A percentile compares a stretch with the other conserved stretches of the same genome.
These are phyloP conservation scores for Standfussiana lucernea DNA, from an alignment of 2,888 invertebrate genomes.

Conservation along the genomic window DNA sequence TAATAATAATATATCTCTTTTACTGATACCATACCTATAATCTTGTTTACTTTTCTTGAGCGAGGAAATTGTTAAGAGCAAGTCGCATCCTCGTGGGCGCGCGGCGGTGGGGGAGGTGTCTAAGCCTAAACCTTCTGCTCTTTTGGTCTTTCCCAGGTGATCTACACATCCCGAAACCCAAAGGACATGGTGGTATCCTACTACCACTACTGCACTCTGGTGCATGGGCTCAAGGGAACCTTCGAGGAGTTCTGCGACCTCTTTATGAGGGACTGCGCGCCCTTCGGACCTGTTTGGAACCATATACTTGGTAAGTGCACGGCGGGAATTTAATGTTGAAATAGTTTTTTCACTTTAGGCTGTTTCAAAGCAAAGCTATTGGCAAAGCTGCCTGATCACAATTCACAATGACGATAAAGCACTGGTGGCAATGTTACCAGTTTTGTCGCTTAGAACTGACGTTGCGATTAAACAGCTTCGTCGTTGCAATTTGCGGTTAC, in stretches of 20 bases:
- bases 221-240: conserved; percentile 92
- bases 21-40: not conserved
- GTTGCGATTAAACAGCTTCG: not conserved
- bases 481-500: not conserved
- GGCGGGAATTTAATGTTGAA: not conserved
- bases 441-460: not conserved
- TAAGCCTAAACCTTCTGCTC: not conserved
- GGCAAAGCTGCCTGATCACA: not conserved
- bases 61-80: not conserved
- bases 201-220: conserved; percentile 94
- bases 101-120: not conserved
- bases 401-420: not conserved
- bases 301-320: conserved; percentile 90
- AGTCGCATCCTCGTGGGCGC: not conserved
- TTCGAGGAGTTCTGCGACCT: conserved; percentile 95
- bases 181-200: conserved; percentile 97
- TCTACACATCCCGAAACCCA: conserved; percentile 97
- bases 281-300: conserved; percentile 92
- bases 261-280: conserved; percentile 92
- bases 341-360: not conserved
- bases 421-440: not conserved
- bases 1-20: not conserved
- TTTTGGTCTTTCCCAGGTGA: conserved; percentile 90
- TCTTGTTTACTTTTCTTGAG: not conserved
- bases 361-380: too few relatives aligned